Evolutionary conservation across 1,140 invertebrate species (phyloP).

Genomic region (Holotrichia oblita): DNA sequence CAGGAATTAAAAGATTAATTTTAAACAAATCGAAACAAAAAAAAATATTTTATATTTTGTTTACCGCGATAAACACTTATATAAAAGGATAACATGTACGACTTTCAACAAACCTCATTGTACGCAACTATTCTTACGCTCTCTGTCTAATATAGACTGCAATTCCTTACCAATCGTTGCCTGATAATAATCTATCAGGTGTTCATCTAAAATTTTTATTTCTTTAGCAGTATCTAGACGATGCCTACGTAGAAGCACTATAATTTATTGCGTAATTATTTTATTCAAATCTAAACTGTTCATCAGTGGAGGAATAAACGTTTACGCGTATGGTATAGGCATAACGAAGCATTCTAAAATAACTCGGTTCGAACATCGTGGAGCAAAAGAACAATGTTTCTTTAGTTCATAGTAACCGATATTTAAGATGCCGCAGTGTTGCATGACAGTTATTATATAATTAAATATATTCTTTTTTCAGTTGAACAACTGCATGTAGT

Average conservation of each 20-base stretch:
- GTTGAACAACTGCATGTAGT: no score
- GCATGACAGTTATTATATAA: neutral
- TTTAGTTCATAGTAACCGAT: neutral
- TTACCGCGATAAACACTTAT: no score
- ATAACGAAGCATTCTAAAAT: neutral
- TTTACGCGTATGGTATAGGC: neutral
- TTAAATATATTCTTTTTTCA: no score
- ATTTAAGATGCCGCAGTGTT: neutral
- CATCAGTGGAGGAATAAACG: neutral
- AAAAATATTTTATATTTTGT: no score
- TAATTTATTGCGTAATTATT: constrained; percentile 18
- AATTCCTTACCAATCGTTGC: neutral
- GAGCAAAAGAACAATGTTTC: neutral
- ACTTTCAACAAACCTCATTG: neutral
- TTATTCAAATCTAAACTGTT: constrained; percentile 9
- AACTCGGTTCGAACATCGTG: neutral
- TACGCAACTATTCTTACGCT: neutral
- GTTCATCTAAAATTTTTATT: constrained; percentile 9
- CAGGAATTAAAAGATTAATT: no score
- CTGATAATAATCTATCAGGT: neutral
- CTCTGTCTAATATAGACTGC: neutral
- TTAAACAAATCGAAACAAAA: no score
- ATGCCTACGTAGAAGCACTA: neutral
- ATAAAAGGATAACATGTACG: no score
- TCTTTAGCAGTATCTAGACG: neutral